A percentile compares a stretch with the other conserved stretches of the same genome.
These are phyloP conservation scores for Rhodinocichla rosea DNA, from an alignment of 2,113 vertebrate species.

Conservation along the genomic window DNA sequence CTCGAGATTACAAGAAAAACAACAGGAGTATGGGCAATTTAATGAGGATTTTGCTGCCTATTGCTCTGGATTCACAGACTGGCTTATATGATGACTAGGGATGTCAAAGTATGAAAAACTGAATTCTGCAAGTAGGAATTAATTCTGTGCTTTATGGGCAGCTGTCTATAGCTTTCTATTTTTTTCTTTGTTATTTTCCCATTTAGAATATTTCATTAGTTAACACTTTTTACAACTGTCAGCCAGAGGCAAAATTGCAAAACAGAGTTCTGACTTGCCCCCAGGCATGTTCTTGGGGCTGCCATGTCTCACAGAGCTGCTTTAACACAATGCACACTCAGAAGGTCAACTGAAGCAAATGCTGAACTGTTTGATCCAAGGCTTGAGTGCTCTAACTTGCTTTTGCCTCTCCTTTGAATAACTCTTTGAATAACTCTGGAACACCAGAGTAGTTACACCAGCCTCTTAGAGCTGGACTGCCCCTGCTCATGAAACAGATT, in stretches of 20 bases:
- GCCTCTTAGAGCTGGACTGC: neutral
- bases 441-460: neutral
- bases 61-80: neutral
- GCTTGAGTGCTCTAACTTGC: neutral
- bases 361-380: neutral
- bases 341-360: neutral
- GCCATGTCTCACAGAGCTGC: neutral
- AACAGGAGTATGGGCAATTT: neutral
- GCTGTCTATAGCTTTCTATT: neutral
- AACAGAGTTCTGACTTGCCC: neutral
- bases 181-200: neutral
- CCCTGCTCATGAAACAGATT: neutral
- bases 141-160: neutral
- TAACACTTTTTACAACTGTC: slow-evolving; percentile 2
- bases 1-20: neutral
- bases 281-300: neutral
- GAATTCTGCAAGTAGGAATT: neutral
- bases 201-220: slow-evolving; percentile 15
- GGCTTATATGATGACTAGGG: neutral
- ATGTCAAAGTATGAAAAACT: neutral
- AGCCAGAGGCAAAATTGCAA: slow-evolving; percentile 32
- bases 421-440: neutral
- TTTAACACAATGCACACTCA: neutral
- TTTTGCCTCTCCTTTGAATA: neutral
- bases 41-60: neutral